Conservation (phyloP, 2,797 vertebrate genomes). For the Pseudotriccus pelzelni region DNA sequence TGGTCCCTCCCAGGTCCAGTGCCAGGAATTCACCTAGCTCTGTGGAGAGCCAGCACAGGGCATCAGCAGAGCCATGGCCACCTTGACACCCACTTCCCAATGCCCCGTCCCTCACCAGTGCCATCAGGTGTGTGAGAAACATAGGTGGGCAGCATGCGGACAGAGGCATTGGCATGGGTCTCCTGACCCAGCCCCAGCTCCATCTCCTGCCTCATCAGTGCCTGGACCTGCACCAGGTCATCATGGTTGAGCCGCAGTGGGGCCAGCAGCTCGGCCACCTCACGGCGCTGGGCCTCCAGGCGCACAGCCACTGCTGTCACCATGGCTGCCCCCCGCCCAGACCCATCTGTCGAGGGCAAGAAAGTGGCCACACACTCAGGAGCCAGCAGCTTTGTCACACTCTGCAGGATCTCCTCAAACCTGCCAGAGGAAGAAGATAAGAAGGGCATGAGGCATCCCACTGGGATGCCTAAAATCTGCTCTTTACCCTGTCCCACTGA, state of each 20-base stretch:
- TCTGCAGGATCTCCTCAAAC: slow-evolving; percentile 60
- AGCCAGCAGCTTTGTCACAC: slow-evolving; percentile 64
- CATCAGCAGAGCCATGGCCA: rapidly evolving
- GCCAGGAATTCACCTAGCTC: slow-evolving; percentile 86
- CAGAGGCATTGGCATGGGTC: not conserved
- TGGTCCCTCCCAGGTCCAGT: slow-evolving; percentile 87
- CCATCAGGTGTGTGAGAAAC: slow-evolving; percentile 69
- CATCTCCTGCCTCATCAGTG: slow-evolving; percentile 76
- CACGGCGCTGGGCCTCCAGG: not conserved
- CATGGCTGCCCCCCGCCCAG: slow-evolving; percentile 82
- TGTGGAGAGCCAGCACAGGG: slow-evolving; percentile 6
- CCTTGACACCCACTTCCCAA: rapidly evolving
- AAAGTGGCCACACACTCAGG: slow-evolving; percentile 76
- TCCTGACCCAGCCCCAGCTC: slow-evolving; percentile 61
- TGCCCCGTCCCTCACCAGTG: slow-evolving; percentile 64
- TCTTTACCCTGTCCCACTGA: not conserved
- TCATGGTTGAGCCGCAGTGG: slow-evolving; percentile 25
- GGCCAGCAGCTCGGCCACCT: slow-evolving; percentile 61
- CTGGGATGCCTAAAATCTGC: not conserved
- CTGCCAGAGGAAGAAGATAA: not conserved
- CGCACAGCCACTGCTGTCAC: slow-evolving; percentile 83
- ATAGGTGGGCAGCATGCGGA: slow-evolving; percentile 79
- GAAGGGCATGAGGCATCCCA: rapidly evolving
- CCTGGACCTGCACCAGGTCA: slow-evolving; percentile 59
- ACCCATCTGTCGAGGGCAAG: slow-evolving; percentile 77